Base-by-base conservation (phyloP, 2,797 vertebrate genomes). In the Pampus argenteus region DNA sequence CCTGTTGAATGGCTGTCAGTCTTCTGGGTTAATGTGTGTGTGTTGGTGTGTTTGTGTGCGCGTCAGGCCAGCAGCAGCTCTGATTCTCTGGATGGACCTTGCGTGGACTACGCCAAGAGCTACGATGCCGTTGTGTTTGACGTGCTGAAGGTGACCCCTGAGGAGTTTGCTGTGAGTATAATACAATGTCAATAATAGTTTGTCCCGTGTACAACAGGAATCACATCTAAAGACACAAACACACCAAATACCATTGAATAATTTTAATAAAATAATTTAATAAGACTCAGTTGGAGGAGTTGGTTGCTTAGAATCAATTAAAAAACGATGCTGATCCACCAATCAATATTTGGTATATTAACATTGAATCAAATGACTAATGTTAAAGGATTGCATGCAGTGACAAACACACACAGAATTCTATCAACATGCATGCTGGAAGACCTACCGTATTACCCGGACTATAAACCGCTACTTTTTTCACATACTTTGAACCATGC, bases 41-140 rank as follows among this genome's bases (percentile, higher is more conserved):
- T 26, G 36, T 58, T 17, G 18, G 9, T 55, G 31, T 52, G 36
- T 45, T 20, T 55, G 31, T 60, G 29, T 72, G 14, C 52, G 3
- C 68, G 26, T 45, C 79, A 95, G 94, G 93, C 86, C 73, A 97
- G 95, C 92, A 99, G 97, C 94, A 98, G 97, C 90, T 97, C 96
- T 40, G 97, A 98, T 80, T 99, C 97, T 86, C 90, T 99, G 94
- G 96, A 98, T 83, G 97, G 95, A 64, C 93, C 92, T 75, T 96
- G 96, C 87, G 95, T 96, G 55, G 96, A 97, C 91, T 96, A 96
- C 59, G 95, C 96, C 83, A 99, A 99, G 92, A 99, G 97, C 89
- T 99, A 98, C 0, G 97, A 99, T 26, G 97, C 97, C 0, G 97
- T 99, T 17, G 94, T 99, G 72, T 99, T 99, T 63, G 97, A 99